Evolutionary conservation across 2,888 invertebrate genomes (phyloP), one percentile per base, ranked within the genome.

Genomic region (Magallana nippona): DNA sequence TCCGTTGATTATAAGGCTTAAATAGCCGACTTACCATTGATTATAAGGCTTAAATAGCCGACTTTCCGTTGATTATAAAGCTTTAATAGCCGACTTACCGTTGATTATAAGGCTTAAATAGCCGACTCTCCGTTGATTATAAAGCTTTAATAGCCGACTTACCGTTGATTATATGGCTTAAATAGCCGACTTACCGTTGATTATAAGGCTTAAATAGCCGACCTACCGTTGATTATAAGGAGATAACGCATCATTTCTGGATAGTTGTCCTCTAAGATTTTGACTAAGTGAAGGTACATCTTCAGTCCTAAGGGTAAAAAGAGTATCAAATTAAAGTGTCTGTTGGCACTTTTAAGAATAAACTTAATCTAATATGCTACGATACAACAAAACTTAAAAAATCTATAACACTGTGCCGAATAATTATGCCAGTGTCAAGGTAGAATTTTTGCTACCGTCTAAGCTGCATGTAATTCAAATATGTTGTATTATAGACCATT

Each of bases 251-350:
- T 95, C 92, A 98, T 96, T 95, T 98, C 98, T 0, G 98, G 98
- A 93, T 98, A 98, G 95, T 98, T 98, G 79, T 97, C 97, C 94
- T 98, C 98, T 93, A 98, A 97, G 93, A 98, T 96, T 94, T 97
- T 96, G 63, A 98, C 96, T 58, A 98, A 94, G 0, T 96, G 96
- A 90, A 98, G 96, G 44, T 97, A 96, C 92, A 97, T 95, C 94
- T 98, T 97, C 0, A 97, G 96, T 83, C 97, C 97, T 96, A 93
- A 5, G 44, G 62, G 44, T 44, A 8, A 44, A n/a, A n/a, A n/a
- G n/a, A n/a, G n/a, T n/a, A n/a, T n/a, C n/a, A n/a, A n/a, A n/a
- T n/a, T n/a, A n/a, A n/a, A n/a, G n/a, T n/a, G n/a, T n/a, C n/a
- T n/a, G n/a, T n/a, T n/a, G n/a, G n/a, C n/a, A n/a, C n/a, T n/a